Percentiles rank a stretch among this genome's conserved stretches.
Conservation (phyloP, 2,888 invertebrate genomes). For the Leptinotarsa juncta region DNA sequence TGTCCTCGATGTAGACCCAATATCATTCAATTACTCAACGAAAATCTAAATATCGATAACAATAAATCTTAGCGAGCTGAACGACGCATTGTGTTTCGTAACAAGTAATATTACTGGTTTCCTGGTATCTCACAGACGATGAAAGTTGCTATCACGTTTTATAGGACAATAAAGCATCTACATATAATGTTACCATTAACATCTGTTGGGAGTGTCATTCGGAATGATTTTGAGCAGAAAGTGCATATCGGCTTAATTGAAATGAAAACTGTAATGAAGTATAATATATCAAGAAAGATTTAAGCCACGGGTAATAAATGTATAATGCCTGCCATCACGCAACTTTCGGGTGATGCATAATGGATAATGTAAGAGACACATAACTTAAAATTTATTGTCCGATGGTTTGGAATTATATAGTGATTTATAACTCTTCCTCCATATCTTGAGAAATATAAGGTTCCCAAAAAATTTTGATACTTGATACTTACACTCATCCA, state of each 20-base stretch:
- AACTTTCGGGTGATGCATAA: not conserved
- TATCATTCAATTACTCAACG: too few species aligned
- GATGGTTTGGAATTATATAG: too few species aligned
- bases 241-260: not conserved
- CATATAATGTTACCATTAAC: constrained; percentile 4
- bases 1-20: too few species aligned
- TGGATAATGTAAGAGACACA: not conserved
- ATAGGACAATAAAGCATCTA: not conserved
- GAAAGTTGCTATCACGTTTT: constrained; percentile 7
- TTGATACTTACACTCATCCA: too few species aligned
- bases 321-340: not conserved
- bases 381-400: too few species aligned
- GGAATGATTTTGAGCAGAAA: not conserved
- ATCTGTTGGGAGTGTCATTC: constrained; percentile 10
- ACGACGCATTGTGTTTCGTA: not conserved
- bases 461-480: too few species aligned
- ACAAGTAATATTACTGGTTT: not conserved
- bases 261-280: not conserved
- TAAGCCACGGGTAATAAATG: not conserved
- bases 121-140: constrained; percentile 5
- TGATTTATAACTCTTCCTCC: too few species aligned
- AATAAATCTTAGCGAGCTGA: not conserved
- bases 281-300: not conserved
- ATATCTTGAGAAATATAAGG: too few species aligned
- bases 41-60: not conserved